These are phyloP conservation scores for Seira sanloemensis DNA, from an alignment of 2,888 invertebrate genomes.

Conservation along the genomic window DNA sequence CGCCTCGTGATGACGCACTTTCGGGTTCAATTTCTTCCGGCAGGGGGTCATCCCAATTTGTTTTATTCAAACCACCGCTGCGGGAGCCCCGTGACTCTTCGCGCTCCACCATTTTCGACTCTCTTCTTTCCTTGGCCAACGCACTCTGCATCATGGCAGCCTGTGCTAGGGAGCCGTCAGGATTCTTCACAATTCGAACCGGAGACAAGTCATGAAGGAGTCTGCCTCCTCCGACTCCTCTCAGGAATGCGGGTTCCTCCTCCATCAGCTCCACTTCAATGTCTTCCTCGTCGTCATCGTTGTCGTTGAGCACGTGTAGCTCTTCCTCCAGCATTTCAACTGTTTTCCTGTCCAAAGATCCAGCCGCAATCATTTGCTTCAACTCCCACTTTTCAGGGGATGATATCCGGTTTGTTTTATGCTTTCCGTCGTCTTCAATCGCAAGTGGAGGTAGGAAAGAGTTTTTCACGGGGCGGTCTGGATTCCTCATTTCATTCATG, in stretches of 20 bases:
- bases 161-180: conserved; percentile 97
- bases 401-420: conserved; percentile 92
- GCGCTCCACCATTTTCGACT: conserved; percentile 96
- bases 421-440: conserved; percentile 86
- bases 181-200: conserved; percentile 97
- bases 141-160: conserved; percentile 99
- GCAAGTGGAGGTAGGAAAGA: conserved; percentile 77
- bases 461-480: conserved; percentile 86
- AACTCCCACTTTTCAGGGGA: conserved; percentile 85
- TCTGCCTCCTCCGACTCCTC: conserved; percentile 89
- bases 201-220: conserved; percentile 95
- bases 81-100: conserved; percentile 84
- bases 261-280: conserved; percentile 98
- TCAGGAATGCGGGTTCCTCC: conserved; percentile 97
- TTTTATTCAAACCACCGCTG: conserved; percentile 84
- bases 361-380: conserved; percentile 90
- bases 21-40: conserved; percentile 80
- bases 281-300: conserved; percentile 96
- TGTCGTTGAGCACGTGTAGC: conserved; percentile 92
- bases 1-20: conserved; percentile 79
- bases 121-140: conserved; percentile 95
- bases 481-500: conserved; percentile 81
- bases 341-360: conserved; percentile 93
- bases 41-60: conserved; percentile 96
- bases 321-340: conserved; percentile 98